These are phyloP conservation scores for Pangasius krempfi DNA, from an alignment of 2,797 vertebrate genomes.

Conservation along the genomic window DNA sequence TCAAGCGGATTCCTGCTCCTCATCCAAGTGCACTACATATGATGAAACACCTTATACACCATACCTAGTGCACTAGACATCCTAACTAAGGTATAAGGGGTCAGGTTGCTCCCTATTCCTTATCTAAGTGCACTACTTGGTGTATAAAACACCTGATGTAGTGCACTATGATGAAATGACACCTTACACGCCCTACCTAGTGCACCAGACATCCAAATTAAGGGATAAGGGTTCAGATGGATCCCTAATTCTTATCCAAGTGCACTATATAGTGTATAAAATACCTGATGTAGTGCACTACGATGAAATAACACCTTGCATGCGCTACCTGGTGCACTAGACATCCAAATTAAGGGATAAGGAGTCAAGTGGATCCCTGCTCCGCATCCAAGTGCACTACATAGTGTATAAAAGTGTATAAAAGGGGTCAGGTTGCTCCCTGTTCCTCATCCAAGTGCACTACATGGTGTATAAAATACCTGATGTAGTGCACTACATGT, in stretches of 20 bases:
- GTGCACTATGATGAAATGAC: background rate
- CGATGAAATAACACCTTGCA: background rate
- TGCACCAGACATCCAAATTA: too few relatives aligned
- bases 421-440: background rate
- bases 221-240: too few relatives aligned
- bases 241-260: too few relatives aligned
- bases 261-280: background rate
- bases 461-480: background rate
- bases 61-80: background rate
- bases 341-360: background rate
- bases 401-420: background rate
- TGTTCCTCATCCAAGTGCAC: background rate
- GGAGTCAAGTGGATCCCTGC: background rate
- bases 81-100: background rate
- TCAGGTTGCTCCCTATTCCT: background rate
- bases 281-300: background rate
- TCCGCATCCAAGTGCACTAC: background rate
- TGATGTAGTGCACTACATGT: conserved; percentile 6
- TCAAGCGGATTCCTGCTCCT: too few relatives aligned
- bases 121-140: background rate
- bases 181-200: too few relatives aligned
- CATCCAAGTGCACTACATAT: too few relatives aligned
- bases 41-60: background rate
- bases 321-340: background rate
- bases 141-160: background rate